Percentiles rank a stretch among this genome's conserved stretches.
Evolutionary conservation across 2,113 vertebrate genomes (phyloP).

Genomic region (Lynx canadensis): DNA sequence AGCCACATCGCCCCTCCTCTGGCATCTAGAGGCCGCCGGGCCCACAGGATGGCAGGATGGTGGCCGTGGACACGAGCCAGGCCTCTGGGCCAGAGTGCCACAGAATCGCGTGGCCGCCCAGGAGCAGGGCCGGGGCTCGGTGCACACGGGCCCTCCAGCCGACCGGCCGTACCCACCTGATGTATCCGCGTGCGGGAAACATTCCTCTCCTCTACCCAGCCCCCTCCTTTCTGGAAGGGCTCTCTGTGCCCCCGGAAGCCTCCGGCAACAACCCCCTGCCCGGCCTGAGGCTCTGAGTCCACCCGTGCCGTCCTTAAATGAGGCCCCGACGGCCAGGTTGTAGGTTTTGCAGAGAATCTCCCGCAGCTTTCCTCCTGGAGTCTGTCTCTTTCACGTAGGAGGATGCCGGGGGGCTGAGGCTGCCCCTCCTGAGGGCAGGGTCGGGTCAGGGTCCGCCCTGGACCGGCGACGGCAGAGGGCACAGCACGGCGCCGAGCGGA

Average conservation of each 20-base stretch:
- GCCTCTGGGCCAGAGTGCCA: neutral
- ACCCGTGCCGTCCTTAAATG: rapidly evolving
- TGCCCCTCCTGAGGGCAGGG: no score
- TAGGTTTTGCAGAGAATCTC: neutral
- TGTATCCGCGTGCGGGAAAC: rapidly evolving
- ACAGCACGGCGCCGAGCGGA: neutral
- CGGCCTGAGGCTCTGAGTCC: rapidly evolving
- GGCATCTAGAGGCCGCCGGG: rapidly evolving
- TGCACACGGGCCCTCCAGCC: rapidly evolving
- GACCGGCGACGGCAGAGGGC: neutral
- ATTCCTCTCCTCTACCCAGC: rapidly evolving
- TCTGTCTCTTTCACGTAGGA: rapidly evolving
- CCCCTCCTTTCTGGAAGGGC: neutral
- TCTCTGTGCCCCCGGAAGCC: rapidly evolving
- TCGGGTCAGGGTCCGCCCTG: neutral
- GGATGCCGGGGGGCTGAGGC: neutral
- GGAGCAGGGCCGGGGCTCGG: rapidly evolving
- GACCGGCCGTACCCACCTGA: rapidly evolving
- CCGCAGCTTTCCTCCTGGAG: neutral
- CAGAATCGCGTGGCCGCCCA: rapidly evolving
- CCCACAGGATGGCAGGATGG: rapidly evolving
- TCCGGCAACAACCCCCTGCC: neutral
- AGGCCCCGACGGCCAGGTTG: no score
- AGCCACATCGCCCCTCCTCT: rapidly evolving
- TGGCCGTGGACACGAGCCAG: neutral